A percentile compares a stretch with the other conserved stretches of the same genome.
Conservation (phyloP, 2,888 invertebrate genomes). For the Exephanes ischioxanthus region DNA sequence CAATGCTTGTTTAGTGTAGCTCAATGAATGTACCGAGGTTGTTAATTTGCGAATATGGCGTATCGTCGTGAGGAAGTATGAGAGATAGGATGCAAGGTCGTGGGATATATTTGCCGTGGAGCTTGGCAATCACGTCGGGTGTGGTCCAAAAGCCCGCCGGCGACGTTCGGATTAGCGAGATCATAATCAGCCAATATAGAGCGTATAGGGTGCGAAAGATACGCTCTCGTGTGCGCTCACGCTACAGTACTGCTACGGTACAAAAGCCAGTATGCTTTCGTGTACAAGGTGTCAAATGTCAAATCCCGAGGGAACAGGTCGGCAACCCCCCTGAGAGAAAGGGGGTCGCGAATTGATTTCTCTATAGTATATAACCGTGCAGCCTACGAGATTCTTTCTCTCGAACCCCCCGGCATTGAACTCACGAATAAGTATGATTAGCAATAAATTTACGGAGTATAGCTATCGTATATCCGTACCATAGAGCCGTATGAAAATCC, state of each 20-base stretch:
- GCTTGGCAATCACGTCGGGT: conserved; percentile 80
- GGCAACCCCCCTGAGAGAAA: conserved; percentile 53
- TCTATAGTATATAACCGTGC: conserved; percentile 53
- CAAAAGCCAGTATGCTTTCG: conserved; percentile 46
- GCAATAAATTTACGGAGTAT: conserved; percentile 65
- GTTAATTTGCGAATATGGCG: background rate
- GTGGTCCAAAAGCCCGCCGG: conserved; percentile 74
- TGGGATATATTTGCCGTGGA: conserved; percentile 79
- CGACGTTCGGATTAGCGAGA: conserved; percentile 81
- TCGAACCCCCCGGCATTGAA: background rate
- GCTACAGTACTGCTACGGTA: conserved; percentile 32
- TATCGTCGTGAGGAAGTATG: background rate
- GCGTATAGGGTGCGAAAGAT: conserved; percentile 62
- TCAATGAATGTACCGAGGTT: background rate
- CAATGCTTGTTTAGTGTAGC: background rate
- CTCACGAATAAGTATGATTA: conserved; percentile 63
- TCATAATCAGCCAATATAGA: conserved; percentile 84
- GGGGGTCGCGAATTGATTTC: conserved; percentile 76
- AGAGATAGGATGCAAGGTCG: conserved; percentile 64
- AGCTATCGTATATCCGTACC: background rate
- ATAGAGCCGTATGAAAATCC: conserved; percentile 39
- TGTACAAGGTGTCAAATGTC: conserved; percentile 82
- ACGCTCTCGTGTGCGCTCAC: conserved; percentile 35
- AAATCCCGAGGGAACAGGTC: conserved; percentile 72
- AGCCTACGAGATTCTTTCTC: conserved; percentile 51